Evolutionary conservation across 2,113 vertebrate genomes (phyloP), one percentile per base, ranked within the genome.

Genomic region (Jaculus jaculus): DNA sequence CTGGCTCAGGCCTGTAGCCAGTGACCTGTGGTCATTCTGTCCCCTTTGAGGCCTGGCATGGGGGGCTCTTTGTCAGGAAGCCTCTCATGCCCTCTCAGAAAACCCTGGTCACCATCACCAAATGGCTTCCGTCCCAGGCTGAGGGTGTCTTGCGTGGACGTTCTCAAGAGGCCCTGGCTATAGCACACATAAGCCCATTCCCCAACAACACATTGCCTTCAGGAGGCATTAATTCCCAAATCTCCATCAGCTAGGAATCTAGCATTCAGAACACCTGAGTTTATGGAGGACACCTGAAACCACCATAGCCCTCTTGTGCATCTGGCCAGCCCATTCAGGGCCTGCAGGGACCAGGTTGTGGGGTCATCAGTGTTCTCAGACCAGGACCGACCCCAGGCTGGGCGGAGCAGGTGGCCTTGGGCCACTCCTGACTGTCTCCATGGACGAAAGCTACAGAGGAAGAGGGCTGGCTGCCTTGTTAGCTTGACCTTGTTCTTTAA

Each of bases 31-130:
- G 26, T 28, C 28, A 4, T 28, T 26, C 71, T 68, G 63, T 54
- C 30, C 68, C 37, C 34, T 47, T 23, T 18, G 63, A 26, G 51
- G 28, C 54, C 8, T 0, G 0, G 34, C 0, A 6, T 1, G 15
- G 16, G 32, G 15, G 6, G 10, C 24, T 24, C 16, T 30, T 12
- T 2, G 30, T 24, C 6, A 34, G 63, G 51, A 28, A 6, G n/a
- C 68, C 39, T 8, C 63, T 6, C 0, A 2, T 30, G 7, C 26
- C 13, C 54, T 54, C 54, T 54, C 54, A 8, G 54, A 4, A 39
- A 4, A 30, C 26, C 30, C 11, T 73, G 20, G n/a, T 39, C 24
- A 30, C 39, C 23, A 0, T 20, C 2, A 24, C 60, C 15, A 8
- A 21, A 16, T 4, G 71, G 7, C 39, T 60, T 34, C 30, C 47